These are phyloP conservation scores for Ptychochromis oligacanthus DNA, from an alignment of 2,113 vertebrate species.

Conservation along the genomic window DNA sequence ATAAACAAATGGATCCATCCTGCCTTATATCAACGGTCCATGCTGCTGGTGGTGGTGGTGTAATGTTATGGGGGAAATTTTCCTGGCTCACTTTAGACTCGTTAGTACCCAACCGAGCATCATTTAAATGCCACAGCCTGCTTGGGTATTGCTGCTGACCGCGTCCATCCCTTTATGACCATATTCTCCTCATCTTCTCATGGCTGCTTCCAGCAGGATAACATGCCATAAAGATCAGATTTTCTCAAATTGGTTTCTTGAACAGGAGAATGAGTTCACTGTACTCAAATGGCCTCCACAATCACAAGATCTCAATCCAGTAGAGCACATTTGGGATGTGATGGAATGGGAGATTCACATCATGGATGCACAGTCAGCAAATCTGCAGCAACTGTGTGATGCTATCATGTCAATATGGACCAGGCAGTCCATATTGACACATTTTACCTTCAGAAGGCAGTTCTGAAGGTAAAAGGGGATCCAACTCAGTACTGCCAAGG, in stretches of 20 bases:
- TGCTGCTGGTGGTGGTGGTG: not conserved
- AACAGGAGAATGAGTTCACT: not conserved
- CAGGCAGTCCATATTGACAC: not conserved
- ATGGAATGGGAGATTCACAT: not conserved
- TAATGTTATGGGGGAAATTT: not conserved
- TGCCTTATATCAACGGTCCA: not conserved
- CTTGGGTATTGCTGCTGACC: too few species aligned
- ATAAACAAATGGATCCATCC: not conserved
- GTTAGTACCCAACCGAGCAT: not conserved
- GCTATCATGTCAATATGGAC: not conserved
- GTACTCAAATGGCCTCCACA: not conserved
- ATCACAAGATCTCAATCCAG: not conserved
- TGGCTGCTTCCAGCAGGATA: not conserved
- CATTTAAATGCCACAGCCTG: too few species aligned
- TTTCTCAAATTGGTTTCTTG: not conserved
- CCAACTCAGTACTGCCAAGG: not conserved
- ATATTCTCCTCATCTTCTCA: not conserved
- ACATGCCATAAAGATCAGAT: not conserved
- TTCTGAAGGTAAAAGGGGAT: not conserved
- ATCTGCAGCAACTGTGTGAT: not conserved
- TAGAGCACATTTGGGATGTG: not conserved
- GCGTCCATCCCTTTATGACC: not conserved
- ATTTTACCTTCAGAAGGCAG: not conserved
- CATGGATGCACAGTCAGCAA: not conserved
- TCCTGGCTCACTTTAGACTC: too few species aligned